phyloP scores from a whole-genome alignment of 2,113 vertebrate species.

The Laticauda colubrina region DNA sequence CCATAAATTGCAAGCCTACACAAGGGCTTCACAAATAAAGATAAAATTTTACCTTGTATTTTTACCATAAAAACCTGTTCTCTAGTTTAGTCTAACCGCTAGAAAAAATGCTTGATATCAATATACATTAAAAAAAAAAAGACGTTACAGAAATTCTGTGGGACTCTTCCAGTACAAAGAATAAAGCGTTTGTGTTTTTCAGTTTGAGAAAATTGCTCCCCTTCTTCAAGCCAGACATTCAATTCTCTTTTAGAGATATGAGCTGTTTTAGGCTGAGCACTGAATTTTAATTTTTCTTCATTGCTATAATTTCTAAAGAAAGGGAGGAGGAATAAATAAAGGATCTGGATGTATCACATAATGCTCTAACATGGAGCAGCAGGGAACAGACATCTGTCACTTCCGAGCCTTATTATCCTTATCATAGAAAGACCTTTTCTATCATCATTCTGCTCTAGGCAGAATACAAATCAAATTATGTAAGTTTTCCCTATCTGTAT shows the following conservation, averaged over 20 bases:
- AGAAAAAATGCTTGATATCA: background rate
- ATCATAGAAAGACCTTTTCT: constrained; percentile 22
- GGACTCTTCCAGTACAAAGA: background rate
- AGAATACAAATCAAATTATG: constrained; percentile 37
- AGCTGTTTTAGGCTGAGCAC: background rate
- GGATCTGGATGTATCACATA: constrained; percentile 39
- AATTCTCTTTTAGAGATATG: background rate
- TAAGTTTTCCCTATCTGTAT: constrained; percentile 21
- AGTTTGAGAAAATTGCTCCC: background rate
- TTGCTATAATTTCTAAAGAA: constrained; percentile 25
- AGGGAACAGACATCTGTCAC: constrained; percentile 37
- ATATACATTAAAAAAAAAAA: background rate
- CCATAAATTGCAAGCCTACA: background rate
- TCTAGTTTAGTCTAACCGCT: background rate
- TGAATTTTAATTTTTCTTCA: constrained; percentile 16
- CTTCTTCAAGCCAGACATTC: background rate
- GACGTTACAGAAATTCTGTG: background rate
- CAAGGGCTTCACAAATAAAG: background rate
- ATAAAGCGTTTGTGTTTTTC: background rate
- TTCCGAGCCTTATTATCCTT: constrained; percentile 36
- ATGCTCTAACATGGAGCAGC: constrained; percentile 31
- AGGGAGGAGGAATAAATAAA: constrained; percentile 32
- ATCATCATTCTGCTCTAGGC: constrained; percentile 8
- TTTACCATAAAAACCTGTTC: background rate
- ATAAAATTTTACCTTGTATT: background rate